Conservation (phyloP, 2,888 invertebrate genomes). For the Frankliniella intonsa region DNA sequence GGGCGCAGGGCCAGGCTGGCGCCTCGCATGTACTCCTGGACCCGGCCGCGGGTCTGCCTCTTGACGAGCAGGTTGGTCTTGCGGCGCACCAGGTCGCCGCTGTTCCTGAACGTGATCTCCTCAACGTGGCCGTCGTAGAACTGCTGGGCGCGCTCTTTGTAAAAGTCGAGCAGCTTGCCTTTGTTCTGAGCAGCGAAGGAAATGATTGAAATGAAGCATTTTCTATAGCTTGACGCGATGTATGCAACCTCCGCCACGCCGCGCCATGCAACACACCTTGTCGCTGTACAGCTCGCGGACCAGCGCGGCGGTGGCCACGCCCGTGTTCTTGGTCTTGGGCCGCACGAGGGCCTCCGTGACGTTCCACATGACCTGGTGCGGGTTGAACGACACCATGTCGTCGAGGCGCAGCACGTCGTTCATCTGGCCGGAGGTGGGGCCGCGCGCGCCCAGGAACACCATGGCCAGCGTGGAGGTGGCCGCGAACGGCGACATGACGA, state of each 20-base stretch:
- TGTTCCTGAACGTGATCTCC: constrained; percentile 75
- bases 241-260: not conserved
- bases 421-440: constrained; percentile 85
- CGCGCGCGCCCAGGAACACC: constrained; percentile 83
- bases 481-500: constrained; percentile 79
- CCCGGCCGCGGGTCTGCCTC: constrained; percentile 70
- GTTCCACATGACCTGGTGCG: constrained; percentile 79
- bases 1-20: constrained; percentile 67
- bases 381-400: constrained; percentile 86
- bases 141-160: constrained; percentile 80
- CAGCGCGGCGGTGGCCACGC: constrained; percentile 74
- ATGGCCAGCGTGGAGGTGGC: constrained; percentile 81
- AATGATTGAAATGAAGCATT: not conserved
- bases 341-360: constrained; percentile 69
- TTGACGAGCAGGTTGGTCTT: constrained; percentile 75
- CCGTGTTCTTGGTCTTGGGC: constrained; percentile 54
- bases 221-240: not conserved
- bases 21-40: constrained; percentile 69
- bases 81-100: constrained; percentile 75
- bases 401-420: constrained; percentile 79
- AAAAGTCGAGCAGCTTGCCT: constrained; percentile 76
- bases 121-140: constrained; percentile 84
- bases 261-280: constrained; percentile 46
- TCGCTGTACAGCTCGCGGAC: constrained; percentile 80
- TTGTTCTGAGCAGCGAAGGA: constrained; percentile 49